A percentile compares a stretch with the other conserved stretches of the same genome.
These are phyloP conservation scores for Chaetops frenatus DNA, from an alignment of 2,113 vertebrate species.

Conservation along the genomic window DNA sequence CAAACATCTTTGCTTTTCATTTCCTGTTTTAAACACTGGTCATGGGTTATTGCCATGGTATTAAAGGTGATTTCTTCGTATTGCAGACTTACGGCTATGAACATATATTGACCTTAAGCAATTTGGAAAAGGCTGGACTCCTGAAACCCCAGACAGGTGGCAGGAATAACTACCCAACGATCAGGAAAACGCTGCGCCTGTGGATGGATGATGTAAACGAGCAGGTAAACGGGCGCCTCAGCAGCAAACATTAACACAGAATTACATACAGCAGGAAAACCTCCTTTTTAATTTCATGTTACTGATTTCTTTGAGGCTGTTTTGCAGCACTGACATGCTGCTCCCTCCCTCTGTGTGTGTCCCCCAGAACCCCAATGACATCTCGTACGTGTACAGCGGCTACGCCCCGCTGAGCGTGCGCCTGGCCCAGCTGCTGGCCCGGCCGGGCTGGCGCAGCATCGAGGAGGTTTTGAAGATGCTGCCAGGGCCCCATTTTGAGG, in stretches of 20 bases:
- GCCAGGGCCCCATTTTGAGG: slow-evolving; percentile 95
- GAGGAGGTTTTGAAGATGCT: slow-evolving; percentile 97
- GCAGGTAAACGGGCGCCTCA: slow-evolving; percentile 67
- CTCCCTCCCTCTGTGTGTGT: neutral
- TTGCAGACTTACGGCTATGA: slow-evolving; percentile 93
- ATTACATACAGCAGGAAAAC: neutral
- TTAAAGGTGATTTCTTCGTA: neutral
- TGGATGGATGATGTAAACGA: slow-evolving; percentile 99
- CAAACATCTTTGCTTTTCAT: neutral
- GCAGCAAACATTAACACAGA: fast-evolving
- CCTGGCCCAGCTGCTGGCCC: slow-evolving; percentile 88
- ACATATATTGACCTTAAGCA: slow-evolving; percentile 90
- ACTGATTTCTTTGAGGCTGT: neutral
- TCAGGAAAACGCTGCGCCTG: slow-evolving; percentile 92
- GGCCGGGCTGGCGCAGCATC: slow-evolving; percentile 95
- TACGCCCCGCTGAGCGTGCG: slow-evolving; percentile 93
- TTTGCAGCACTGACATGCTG: neutral
- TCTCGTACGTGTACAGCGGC: slow-evolving; percentile 96
- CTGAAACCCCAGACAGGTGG: slow-evolving; percentile 81
- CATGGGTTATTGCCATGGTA: neutral
- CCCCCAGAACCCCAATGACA: slow-evolving; percentile 91
- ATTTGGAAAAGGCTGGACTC: slow-evolving; percentile 90
- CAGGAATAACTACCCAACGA: slow-evolving; percentile 93
- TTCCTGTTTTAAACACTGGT: neutral
- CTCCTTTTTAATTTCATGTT: neutral